Conservation (phyloP, 1,140 invertebrate species). For the Theocolax elegans region DNA sequence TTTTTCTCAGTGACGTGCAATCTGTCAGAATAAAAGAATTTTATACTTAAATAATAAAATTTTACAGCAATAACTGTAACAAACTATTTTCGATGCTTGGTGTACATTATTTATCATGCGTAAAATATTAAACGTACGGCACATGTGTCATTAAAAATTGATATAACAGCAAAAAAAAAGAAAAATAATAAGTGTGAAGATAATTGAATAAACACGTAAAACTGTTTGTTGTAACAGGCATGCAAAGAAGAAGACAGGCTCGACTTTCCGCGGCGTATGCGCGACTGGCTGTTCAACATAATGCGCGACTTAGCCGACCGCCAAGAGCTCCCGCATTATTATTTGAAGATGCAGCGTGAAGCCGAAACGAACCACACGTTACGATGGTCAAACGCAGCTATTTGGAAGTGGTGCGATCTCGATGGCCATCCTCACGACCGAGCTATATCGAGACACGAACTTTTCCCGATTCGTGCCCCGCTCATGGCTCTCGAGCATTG, state of each 20-base stretch:
- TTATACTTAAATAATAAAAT: no score
- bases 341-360: conserved; percentile 86
- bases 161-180: no score
- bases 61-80: no score
- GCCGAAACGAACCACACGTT: conserved; percentile 86
- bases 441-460: conserved; percentile 89
- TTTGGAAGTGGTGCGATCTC: conserved; percentile 97
- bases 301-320: conserved; percentile 94
- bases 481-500: conserved; percentile 93
- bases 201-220: no score
- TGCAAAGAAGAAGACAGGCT: conserved; percentile 87
- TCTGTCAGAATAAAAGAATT: no score
- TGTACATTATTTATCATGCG: no score
- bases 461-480: conserved; percentile 93
- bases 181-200: no score
- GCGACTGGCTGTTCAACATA: conserved; percentile 96
- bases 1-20: no score
- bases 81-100: no score
- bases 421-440: conserved; percentile 89
- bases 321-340: conserved; percentile 85
- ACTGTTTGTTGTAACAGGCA: no score
- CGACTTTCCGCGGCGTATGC: conserved; percentile 93
- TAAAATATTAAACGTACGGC: no score
- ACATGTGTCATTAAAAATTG: no score
- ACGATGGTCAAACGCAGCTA: conserved; percentile 89